A percentile compares a stretch with the other conserved stretches of the same genome.
Conservation (phyloP, 1,140 invertebrate species). For the Dinothrombium tinctorium region DNA sequence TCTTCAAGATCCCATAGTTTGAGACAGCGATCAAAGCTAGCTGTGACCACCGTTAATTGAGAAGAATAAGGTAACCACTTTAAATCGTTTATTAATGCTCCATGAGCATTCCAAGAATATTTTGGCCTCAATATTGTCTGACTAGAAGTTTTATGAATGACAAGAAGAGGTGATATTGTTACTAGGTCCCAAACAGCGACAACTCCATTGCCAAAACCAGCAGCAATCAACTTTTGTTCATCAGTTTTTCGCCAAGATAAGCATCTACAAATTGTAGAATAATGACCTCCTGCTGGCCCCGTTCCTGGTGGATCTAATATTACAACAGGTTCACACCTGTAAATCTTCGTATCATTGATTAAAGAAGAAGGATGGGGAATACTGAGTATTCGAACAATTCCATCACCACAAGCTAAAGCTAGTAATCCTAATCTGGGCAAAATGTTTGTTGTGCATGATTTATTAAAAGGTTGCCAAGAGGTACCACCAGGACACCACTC, state of each 20-base stretch:
- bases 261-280: constrained; percentile 3
- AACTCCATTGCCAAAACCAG: constrained; percentile 36
- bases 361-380: too few species aligned
- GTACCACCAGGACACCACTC: constrained; percentile 47
- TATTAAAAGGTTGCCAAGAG: constrained; percentile 17
- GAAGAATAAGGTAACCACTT: constrained; percentile 20
- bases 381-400: constrained; percentile 31
- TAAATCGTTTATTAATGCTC: constrained; percentile 19
- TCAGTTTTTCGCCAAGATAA: constrained; percentile 24
- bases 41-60: constrained; percentile 22
- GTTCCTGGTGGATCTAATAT: constrained; percentile 7
- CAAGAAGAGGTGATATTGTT: constrained; percentile 24
- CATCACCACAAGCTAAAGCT: constrained; percentile 38
- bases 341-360: neutral
- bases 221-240: constrained; percentile 26
- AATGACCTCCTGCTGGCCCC: constrained; percentile 16
- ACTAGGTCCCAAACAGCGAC: constrained; percentile 32
- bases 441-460: constrained; percentile 20
- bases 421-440: constrained; percentile 34
- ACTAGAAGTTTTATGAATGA: constrained; percentile 13
- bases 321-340: constrained; percentile 3
- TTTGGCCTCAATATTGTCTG: constrained; percentile 16
- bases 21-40: constrained; percentile 23
- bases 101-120: constrained; percentile 24
- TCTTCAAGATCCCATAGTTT: constrained; percentile 28